Evolutionary conservation across 2,888 invertebrate species (phyloP), one percentile per base, ranked within the genome.

Genomic region (Polymixis flavicincta): DNA sequence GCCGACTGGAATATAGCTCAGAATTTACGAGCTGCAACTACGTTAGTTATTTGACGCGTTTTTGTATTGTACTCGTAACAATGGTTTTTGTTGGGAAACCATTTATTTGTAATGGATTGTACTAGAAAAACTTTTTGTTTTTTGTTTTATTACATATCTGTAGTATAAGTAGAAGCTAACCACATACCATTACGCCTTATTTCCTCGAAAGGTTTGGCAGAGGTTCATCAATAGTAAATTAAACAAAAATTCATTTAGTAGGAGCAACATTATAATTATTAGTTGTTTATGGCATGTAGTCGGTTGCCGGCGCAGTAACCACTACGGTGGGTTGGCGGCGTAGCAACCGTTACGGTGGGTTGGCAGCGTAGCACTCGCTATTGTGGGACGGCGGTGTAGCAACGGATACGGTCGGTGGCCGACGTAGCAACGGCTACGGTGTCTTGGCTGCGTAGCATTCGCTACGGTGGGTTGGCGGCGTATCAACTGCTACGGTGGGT

Each of bases 11-110:
- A 78, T 64, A 32, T n/a, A 52, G 61, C 59, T 55, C 9, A 1
- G 11, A 25, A 57, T 70, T 57, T 70, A 66, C 50, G 28, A 79
- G 60, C n/a, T 70, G 50, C 19, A n/a, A n/a, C 50, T 55, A 32
- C 19, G 25, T 2, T 54, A 17, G 66, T 45, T 72, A 60, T 57
- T 50, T 8, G 2, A 57, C 42, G 14, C 32, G 48, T 19, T 80
- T 63, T 60, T 61, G 5, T 63, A n/a, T 0, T 13, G 28, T 17
- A 37, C 37, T 37, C 37, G 37, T 6, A 54, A 48, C 6, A 50
- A 42, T 42, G 11, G 19, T 17, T 65, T 59, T 75, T 37, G 48
- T 13, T 65, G 11, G 14, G 2, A 45, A 76, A 32, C 6, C n/a
- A 32, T 32, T 74, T 54, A 48, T 66, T 60, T 66, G 13, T 25